These are phyloP conservation scores for Holothuria leucospilota DNA, from an alignment of 53 echinoderm and acorn worm genomes.

Conservation along the genomic window DNA sequence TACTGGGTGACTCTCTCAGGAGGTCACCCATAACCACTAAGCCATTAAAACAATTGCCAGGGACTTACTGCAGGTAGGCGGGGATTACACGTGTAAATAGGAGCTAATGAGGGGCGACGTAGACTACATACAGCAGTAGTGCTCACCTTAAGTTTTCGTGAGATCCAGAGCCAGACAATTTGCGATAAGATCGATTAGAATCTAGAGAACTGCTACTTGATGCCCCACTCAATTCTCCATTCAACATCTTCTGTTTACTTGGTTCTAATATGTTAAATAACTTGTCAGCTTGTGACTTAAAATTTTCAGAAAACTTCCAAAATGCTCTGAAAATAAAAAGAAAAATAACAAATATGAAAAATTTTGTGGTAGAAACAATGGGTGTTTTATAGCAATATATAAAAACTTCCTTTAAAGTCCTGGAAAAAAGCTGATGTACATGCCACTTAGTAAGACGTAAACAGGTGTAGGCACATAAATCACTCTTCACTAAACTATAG, in stretches of 20 bases:
- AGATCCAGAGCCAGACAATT: constrained; percentile 79
- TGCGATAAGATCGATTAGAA: constrained; percentile 67
- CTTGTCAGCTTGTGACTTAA: constrained; percentile 85
- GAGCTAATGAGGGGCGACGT: too few relatives aligned
- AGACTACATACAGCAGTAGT: too few relatives aligned
- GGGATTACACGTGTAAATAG: too few relatives aligned
- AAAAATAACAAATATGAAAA: background rate
- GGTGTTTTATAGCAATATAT: too few relatives aligned
- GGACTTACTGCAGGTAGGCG: too few relatives aligned
- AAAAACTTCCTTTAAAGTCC: background rate
- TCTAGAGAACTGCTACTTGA: constrained; percentile 85
- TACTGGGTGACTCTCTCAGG: too few relatives aligned
- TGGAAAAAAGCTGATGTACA: background rate
- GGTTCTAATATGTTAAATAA: constrained; percentile 82
- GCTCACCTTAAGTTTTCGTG: constrained; percentile 92
- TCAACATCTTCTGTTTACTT: constrained; percentile 89
- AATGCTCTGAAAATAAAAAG: constrained; percentile 73
- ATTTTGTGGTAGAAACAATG: too few relatives aligned
- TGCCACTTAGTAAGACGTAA: background rate
- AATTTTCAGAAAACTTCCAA: constrained; percentile 95
- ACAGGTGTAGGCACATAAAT: background rate
- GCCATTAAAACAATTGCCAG: too few relatives aligned
- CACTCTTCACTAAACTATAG: too few relatives aligned
- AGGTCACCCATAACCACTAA: too few relatives aligned
- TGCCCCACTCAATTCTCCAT: constrained; percentile 88